These are phyloP conservation scores for Lycia hirtaria DNA, from an alignment of 2,888 invertebrate species.

Conservation along the genomic window DNA sequence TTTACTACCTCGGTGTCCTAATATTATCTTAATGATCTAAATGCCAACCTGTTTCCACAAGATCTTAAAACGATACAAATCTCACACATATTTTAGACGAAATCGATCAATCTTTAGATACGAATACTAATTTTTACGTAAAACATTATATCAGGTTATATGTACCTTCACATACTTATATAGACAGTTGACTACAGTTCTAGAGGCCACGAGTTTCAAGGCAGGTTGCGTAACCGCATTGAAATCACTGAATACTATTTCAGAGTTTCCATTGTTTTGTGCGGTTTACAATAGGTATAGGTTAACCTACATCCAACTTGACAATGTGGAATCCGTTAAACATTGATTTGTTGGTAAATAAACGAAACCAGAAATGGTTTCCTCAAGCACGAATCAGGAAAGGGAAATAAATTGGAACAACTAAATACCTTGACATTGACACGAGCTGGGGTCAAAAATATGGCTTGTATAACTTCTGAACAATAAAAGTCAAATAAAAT, in stretches of 20 bases:
- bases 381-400: not conserved
- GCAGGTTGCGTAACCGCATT: slow-evolving; percentile 23
- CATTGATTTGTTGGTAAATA: slow-evolving; percentile 8
- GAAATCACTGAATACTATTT: slow-evolving; percentile 30
- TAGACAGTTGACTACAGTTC: not conserved
- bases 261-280: slow-evolving; percentile 30
- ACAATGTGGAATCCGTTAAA: slow-evolving; percentile 6
- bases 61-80: slow-evolving; percentile 11
- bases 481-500: too few species aligned
- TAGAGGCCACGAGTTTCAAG: slow-evolving; percentile 29
- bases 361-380: not conserved
- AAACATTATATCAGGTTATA: slow-evolving; percentile 12
- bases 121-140: slow-evolving; percentile 1
- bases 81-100: slow-evolving; percentile 2
- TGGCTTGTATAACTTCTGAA: too few species aligned
- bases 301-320: slow-evolving; percentile 9
- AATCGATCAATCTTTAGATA: slow-evolving; percentile 6
- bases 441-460: too few species aligned
- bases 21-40: slow-evolving; percentile 9
- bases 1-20: not conserved
- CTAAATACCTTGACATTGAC: too few species aligned
- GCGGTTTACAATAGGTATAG: not conserved
- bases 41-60: slow-evolving; percentile 39
- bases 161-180: not conserved
- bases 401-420: not conserved